phyloP scores from a whole-genome alignment of 2,113 vertebrate species.

The Panthera leo region DNA sequence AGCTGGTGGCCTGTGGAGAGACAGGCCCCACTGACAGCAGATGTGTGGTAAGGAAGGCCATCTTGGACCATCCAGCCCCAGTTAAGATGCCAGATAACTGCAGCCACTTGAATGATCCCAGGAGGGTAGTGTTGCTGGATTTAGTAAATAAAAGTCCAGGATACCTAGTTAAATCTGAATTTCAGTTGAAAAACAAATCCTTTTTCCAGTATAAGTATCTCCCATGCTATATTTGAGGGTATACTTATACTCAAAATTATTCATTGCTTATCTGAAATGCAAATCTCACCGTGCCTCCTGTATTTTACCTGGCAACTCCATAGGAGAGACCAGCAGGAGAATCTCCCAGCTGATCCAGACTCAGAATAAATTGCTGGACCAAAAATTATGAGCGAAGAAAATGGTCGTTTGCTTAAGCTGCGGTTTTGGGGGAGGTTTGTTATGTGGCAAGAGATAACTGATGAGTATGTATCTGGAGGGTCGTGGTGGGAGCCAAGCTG shows the following conservation, averaged over 20 bases:
- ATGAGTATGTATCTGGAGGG: rapidly evolving
- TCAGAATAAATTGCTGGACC: neutral
- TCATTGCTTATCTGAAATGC: neutral
- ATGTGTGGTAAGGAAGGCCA: neutral
- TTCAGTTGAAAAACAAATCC: neutral
- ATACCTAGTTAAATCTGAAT: neutral
- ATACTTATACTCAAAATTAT: neutral
- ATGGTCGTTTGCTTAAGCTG: neutral
- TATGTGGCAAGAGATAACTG: neutral
- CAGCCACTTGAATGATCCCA: neutral
- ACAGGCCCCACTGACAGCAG: neutral
- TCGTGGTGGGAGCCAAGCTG: neutral
- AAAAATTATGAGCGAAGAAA: neutral
- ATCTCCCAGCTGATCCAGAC: neutral
- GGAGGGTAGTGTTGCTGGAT: neutral
- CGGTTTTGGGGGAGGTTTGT: neutral
- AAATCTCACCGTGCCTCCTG: neutral
- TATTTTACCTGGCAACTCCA: neutral
- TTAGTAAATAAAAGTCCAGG: neutral
- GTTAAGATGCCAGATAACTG: neutral
- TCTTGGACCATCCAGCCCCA: neutral
- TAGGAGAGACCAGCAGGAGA: neutral
- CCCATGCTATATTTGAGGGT: neutral
- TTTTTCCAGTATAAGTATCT: neutral
- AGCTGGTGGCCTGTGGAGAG: neutral